phyloP scores from a whole-genome alignment of 2,888 invertebrate genomes.

The Helleia helle region DNA sequence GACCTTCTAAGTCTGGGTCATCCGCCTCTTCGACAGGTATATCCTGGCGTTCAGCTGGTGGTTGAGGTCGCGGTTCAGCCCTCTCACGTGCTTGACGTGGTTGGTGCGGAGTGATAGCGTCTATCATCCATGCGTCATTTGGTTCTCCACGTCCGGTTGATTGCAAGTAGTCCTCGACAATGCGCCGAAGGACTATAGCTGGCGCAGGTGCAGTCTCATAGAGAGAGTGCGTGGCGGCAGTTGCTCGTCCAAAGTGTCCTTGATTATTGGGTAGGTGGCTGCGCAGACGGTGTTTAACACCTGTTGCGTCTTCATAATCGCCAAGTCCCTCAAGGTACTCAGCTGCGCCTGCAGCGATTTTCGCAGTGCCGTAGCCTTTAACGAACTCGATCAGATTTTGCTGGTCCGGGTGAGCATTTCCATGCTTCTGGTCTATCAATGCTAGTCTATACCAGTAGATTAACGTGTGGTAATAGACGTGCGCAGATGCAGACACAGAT shows the following conservation, averaged over 20 bases:
- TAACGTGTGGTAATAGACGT: slow-evolving; percentile 15
- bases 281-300: not conserved
- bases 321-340: slow-evolving; percentile 2
- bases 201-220: not conserved
- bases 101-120: not conserved
- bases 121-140: not conserved
- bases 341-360: not conserved
- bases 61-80: not conserved
- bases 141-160: not conserved
- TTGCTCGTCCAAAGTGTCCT: not conserved
- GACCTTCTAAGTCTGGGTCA: not conserved
- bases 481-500: slow-evolving; percentile 14
- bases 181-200: not conserved
- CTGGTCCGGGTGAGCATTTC: not conserved
- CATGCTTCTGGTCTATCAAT: not conserved
- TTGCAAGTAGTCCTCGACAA: not conserved
- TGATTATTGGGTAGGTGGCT: not conserved
- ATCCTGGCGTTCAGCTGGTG: not conserved
- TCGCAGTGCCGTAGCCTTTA: not conserved
- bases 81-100: not conserved
- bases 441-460: slow-evolving; percentile 11
- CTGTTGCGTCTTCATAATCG: not conserved
- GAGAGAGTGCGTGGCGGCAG: not conserved
- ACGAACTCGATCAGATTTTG: not conserved
- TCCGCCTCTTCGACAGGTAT: not conserved